Percentiles rank a stretch among this genome's conserved stretches.
Conservation (phyloP, 2,113 vertebrate species). For the Rissa tridactyla region DNA sequence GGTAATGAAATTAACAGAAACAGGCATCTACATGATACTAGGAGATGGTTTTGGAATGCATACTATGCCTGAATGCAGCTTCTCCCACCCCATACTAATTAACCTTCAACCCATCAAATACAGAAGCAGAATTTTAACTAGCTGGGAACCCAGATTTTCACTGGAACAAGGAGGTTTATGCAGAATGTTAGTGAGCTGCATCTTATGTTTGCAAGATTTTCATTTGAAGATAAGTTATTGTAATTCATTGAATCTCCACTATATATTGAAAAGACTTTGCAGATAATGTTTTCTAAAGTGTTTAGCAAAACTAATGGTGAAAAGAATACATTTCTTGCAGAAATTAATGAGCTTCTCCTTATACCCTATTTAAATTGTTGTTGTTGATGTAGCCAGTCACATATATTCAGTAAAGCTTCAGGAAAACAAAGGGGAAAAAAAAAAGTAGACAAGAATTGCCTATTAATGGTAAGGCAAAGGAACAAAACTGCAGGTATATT, state of each 20-base stretch:
- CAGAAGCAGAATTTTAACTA: neutral
- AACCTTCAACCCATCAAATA: neutral
- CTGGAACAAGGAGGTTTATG: neutral
- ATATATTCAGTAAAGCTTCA: neutral
- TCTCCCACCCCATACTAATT: neutral
- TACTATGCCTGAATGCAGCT: neutral
- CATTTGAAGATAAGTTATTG: neutral
- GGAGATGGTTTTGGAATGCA: neutral
- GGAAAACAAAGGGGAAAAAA: no score
- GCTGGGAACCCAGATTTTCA: neutral
- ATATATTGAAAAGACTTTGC: neutral
- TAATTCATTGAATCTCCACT: neutral
- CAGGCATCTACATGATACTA: neutral
- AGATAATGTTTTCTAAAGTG: neutral
- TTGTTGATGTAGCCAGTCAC: neutral
- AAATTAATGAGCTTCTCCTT: neutral
- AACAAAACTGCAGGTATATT: neutral
- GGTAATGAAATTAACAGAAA: neutral
- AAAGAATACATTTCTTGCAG: neutral
- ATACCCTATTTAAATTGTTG: neutral
- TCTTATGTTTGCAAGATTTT: neutral
- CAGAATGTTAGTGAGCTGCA: neutral
- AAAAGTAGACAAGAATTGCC: neutral
- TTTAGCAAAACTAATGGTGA: neutral
- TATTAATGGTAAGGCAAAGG: neutral